These are phyloP conservation scores for Machimus atricapillus DNA, from an alignment of 2,888 invertebrate species.

Conservation along the genomic window DNA sequence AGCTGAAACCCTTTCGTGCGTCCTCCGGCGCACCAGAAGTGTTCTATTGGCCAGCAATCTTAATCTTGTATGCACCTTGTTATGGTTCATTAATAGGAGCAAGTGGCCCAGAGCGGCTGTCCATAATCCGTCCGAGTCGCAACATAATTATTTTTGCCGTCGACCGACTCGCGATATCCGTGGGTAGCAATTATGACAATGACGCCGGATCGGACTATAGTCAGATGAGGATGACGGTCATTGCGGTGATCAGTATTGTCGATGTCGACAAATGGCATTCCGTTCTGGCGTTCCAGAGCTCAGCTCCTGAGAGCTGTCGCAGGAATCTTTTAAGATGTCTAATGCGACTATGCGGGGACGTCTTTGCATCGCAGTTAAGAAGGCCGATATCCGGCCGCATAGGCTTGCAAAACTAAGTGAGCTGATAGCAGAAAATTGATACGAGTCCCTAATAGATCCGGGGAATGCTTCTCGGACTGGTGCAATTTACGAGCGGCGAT, in stretches of 20 bases:
- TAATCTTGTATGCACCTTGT: constrained; percentile 5
- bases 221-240: background rate
- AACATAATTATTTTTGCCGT: background rate
- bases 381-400: background rate
- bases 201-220: background rate
- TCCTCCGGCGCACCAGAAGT: background rate
- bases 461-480: background rate
- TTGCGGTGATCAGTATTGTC: background rate
- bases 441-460: constrained; percentile 30
- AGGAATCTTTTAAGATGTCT: background rate
- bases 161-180: background rate
- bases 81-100: background rate
- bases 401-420: background rate
- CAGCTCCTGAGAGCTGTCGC: background rate
- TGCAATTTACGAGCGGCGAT: constrained; percentile 2
- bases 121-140: background rate
- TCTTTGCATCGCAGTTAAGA: background rate
- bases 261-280: background rate
- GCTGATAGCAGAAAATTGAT: constrained; percentile 16
- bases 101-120: background rate
- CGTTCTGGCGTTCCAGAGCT: background rate
- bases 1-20: background rate
- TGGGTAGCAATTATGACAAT: constrained; percentile 29
- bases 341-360: background rate
- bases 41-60: background rate